Conservation (phyloP, 2,888 invertebrate genomes). For the Oscheius sp. region DNA sequence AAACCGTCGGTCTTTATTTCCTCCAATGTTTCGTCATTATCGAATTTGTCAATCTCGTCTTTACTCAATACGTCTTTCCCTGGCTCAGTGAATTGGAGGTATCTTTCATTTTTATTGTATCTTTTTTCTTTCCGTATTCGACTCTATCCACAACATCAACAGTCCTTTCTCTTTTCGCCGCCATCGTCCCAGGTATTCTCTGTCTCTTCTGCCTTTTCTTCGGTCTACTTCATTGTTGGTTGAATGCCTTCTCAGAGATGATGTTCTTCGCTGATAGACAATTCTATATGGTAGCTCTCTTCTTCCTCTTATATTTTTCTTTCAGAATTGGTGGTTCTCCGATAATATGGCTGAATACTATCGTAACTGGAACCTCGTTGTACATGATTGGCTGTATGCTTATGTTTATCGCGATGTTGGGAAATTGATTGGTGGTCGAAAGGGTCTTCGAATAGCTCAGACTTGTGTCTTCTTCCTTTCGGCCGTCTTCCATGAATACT, state of each 20-base stretch:
- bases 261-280: conserved; percentile 85
- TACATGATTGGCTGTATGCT: conserved; percentile 90
- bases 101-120: background rate
- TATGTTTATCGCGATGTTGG: conserved; percentile 80
- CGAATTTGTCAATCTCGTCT: conserved; percentile 83
- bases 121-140: conserved; percentile 20
- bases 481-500: conserved; percentile 87
- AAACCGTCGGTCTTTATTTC: conserved; percentile 47
- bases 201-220: conserved; percentile 83
- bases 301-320: background rate
- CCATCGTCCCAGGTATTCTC: conserved; percentile 76
- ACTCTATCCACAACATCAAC: conserved; percentile 34
- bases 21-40: conserved; percentile 79
- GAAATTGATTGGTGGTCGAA: conserved; percentile 47
- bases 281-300: conserved; percentile 76
- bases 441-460: conserved; percentile 73
- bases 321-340: conserved; percentile 92
- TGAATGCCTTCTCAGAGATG: conserved; percentile 89
- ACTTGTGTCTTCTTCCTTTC: conserved; percentile 82
- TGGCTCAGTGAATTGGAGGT: conserved; percentile 73
- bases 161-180: conserved; percentile 69
- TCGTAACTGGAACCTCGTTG: conserved; percentile 91
- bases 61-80: conserved; percentile 81
- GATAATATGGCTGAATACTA: conserved; percentile 84
- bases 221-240: conserved; percentile 87